Percentiles rank a stretch among this genome's conserved stretches.
Conservation (phyloP, 2,113 vertebrate genomes). For the Callithrix jacchus region DNA sequence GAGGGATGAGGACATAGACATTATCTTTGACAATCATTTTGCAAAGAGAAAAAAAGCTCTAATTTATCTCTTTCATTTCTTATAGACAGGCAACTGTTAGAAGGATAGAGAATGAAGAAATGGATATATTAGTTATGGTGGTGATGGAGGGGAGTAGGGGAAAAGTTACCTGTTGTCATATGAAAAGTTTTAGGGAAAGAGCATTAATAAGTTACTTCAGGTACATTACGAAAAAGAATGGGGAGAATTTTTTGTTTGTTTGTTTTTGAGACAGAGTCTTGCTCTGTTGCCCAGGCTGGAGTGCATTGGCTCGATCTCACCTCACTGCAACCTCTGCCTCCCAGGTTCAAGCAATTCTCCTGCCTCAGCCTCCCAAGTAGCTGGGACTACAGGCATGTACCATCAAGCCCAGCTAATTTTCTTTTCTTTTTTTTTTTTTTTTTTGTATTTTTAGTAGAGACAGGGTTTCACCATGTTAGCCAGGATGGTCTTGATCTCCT, state of each 20-base stretch:
- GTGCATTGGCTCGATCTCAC: too few species aligned
- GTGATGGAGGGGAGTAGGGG: neutral
- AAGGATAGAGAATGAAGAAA: neutral
- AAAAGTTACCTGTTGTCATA: neutral
- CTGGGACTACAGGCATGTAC: too few species aligned
- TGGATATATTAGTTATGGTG: neutral
- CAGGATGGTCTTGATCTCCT: too few species aligned
- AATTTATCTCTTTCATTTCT: neutral
- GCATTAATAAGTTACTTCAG: neutral
- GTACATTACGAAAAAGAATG: neutral
- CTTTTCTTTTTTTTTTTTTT: too few species aligned
- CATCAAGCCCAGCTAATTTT: too few species aligned
- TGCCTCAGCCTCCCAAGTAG: too few species aligned
- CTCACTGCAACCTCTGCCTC: too few species aligned
- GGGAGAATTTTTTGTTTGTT: neutral
- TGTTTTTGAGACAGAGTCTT: too few species aligned
- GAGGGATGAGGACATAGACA: neutral
- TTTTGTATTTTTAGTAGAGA: too few species aligned
- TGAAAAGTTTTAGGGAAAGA: conserved; percentile 34
- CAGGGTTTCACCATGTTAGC: too few species aligned
- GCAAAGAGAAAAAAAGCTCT: neutral
- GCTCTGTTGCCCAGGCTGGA: too few species aligned
- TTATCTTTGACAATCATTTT: neutral
- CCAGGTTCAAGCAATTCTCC: too few species aligned
- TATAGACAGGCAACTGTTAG: neutral